A percentile compares a stretch with the other conserved stretches of the same genome.
phyloP scores from a whole-genome alignment of 2,113 vertebrate genomes.

The Drymodes brunneopygia region DNA sequence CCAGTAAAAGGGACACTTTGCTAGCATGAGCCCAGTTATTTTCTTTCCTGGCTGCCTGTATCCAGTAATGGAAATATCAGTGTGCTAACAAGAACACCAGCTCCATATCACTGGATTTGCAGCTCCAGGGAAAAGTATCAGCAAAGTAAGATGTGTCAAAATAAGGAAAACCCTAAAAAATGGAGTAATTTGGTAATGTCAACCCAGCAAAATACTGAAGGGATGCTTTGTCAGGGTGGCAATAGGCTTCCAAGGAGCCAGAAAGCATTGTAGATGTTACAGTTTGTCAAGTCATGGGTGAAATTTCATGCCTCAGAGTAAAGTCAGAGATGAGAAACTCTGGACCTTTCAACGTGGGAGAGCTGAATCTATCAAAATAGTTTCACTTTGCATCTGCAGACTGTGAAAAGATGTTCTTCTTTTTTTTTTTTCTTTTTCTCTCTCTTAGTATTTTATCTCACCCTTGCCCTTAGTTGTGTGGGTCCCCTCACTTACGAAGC shows the following conservation, averaged over 20 bases:
- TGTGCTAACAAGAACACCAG: neutral
- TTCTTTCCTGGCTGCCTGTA: neutral
- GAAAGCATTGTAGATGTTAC: neutral
- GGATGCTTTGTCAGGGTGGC: neutral
- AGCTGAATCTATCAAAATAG: conserved; percentile 25
- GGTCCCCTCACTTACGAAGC: neutral
- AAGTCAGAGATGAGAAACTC: conserved; percentile 9
- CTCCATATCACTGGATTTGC: neutral
- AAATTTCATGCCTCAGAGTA: conserved; percentile 8
- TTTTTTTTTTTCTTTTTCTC: neutral
- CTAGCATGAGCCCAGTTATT: neutral
- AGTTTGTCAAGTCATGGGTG: conserved; percentile 34
- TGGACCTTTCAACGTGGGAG: neutral
- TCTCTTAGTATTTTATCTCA: neutral
- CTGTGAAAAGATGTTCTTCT: neutral
- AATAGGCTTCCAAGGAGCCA: neutral
- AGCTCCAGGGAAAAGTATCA: neutral
- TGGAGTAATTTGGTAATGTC: neutral
- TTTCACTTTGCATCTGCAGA: conserved; percentile 44
- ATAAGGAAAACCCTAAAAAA: neutral
- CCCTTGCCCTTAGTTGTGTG: neutral
- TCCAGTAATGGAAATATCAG: neutral
- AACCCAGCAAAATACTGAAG: neutral
- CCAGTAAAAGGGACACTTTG: neutral
- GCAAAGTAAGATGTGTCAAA: neutral